phyloP scores from a whole-genome alignment of 1,140 invertebrate species.

The Brachionus manjavacas region DNA sequence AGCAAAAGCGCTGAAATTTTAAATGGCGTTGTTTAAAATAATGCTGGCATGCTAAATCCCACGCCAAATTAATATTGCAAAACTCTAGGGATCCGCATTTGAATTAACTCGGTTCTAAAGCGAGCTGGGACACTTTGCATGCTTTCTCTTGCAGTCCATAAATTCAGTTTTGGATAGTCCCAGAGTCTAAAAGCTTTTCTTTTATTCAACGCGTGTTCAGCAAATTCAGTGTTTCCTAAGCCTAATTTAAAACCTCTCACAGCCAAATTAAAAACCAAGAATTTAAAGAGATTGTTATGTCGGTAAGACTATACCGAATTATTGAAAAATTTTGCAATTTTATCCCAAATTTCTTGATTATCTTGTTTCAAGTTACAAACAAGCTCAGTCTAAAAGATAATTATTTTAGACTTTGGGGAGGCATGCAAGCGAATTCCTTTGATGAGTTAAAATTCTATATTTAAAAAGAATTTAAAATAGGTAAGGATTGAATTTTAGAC shows the following conservation, averaged over 20 bases:
- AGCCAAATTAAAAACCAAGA: background rate
- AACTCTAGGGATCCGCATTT: background rate
- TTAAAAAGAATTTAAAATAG: background rate
- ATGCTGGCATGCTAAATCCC: background rate
- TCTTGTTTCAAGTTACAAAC: background rate
- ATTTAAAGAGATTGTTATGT: background rate
- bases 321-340: background rate
- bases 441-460: background rate
- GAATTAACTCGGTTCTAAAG: background rate
- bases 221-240: background rate
- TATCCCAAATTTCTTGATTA: background rate
- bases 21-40: background rate
- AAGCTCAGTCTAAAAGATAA: background rate
- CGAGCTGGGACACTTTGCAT: background rate
- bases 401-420: background rate
- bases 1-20: background rate
- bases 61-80: background rate
- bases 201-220: background rate
- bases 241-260: background rate
- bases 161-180: background rate
- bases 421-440: background rate
- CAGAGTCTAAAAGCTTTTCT: background rate
- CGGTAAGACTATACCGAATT: background rate
- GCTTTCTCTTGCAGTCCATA: background rate
- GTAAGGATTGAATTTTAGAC: background rate